Evolutionary conservation across 2,888 invertebrate genomes (phyloP).

Genomic region (Sminthurides aquaticus): DNA sequence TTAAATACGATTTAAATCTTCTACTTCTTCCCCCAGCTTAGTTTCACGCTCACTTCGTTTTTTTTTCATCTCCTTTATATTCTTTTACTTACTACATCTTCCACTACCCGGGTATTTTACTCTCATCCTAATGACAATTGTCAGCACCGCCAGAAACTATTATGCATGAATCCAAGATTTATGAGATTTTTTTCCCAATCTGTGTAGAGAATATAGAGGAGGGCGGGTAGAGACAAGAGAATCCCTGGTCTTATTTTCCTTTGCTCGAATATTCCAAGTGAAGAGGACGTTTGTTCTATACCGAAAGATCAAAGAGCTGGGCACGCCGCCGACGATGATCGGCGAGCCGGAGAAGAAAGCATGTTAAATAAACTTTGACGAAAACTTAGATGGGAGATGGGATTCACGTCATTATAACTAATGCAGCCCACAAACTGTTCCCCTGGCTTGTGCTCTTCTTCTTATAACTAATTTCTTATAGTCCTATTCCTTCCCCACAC

Average conservation of each 20-base stretch:
- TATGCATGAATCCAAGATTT: conserved; percentile 20
- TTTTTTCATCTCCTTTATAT: too few species aligned
- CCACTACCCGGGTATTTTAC: not conserved
- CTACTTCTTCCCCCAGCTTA: too few species aligned
- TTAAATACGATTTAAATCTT: too few species aligned
- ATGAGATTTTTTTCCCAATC: conserved; percentile 20
- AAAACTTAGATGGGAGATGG: conserved; percentile 18
- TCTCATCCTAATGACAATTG: not conserved
- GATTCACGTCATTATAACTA: too few species aligned
- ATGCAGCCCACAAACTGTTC: too few species aligned
- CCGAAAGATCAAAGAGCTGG: conserved; percentile 23
- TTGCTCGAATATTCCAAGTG: not conserved
- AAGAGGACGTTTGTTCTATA: conserved; percentile 16
- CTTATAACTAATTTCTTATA: too few species aligned
- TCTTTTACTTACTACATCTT: too few species aligned
- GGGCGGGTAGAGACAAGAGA: not conserved
- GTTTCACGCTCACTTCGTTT: too few species aligned
- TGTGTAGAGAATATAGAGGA: conserved; percentile 9
- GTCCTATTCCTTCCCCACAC: too few species aligned
- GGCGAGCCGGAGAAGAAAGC: conserved; percentile 9
- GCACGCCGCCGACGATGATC: conserved; percentile 8
- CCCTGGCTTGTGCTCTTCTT: too few species aligned
- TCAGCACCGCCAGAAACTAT: not conserved
- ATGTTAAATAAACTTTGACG: conserved; percentile 24
- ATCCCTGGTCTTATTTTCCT: too few species aligned